Percentiles rank a stretch among this genome's conserved stretches.
These are phyloP conservation scores for Erythrolamprus reginae DNA, from an alignment of 2,113 vertebrate genomes.

Conservation along the genomic window DNA sequence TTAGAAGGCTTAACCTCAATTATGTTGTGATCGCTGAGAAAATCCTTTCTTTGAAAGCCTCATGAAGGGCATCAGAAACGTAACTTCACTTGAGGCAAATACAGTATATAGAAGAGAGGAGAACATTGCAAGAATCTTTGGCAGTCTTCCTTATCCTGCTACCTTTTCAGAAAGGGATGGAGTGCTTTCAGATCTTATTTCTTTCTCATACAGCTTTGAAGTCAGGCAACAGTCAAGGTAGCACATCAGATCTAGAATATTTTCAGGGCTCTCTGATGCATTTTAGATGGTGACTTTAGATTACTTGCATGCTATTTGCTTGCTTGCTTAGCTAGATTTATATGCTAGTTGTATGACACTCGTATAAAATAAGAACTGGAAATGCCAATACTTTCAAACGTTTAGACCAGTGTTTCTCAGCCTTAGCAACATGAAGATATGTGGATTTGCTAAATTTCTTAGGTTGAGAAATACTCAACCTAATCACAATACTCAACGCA, in stretches of 20 bases:
- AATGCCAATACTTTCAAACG: neutral
- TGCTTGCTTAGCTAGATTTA: neutral
- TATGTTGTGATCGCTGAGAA: neutral
- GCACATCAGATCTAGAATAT: neutral
- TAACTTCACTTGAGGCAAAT: neutral
- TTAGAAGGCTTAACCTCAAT: neutral
- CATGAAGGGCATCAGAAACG: neutral
- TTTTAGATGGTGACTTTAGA: neutral
- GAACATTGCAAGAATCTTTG: neutral
- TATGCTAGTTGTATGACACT: neutral
- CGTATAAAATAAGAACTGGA: neutral
- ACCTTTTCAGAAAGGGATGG: neutral
- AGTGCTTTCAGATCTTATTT: neutral
- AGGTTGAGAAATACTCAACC: neutral
- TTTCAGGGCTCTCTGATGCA: neutral
- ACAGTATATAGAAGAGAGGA: neutral
- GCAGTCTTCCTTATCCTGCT: neutral
- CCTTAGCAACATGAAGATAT: neutral
- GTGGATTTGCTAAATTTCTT: neutral
- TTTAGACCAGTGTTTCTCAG: neutral
- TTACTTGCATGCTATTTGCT: neutral
- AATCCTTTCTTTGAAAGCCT: neutral
- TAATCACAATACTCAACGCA: no score
- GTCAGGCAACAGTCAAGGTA: neutral
- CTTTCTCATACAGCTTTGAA: neutral